Conservation (phyloP, 2,113 vertebrate species). For the Pterophyllum scalare region DNA sequence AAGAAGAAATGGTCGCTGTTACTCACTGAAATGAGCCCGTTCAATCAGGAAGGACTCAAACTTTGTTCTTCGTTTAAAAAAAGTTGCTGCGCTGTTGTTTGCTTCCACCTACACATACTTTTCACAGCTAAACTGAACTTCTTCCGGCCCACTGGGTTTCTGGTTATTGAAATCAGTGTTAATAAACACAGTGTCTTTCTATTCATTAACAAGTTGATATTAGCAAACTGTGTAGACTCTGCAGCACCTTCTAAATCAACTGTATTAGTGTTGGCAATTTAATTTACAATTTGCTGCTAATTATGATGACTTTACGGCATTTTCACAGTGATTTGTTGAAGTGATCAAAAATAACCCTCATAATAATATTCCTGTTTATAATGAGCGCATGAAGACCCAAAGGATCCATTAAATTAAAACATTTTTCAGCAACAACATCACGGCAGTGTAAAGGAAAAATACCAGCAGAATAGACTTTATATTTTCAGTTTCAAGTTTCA, state of each 20-base stretch:
- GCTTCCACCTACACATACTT: background rate
- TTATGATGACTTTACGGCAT: background rate
- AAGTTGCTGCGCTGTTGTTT: background rate
- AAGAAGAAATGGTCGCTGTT: background rate
- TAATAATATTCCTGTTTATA: background rate
- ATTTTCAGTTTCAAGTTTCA: background rate
- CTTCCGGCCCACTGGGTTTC: background rate
- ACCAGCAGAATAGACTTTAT: background rate
- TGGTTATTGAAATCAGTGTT: background rate
- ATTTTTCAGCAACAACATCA: background rate
- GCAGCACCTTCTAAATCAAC: background rate
- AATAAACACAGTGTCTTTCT: background rate
- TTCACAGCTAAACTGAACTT: background rate
- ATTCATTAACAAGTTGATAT: background rate
- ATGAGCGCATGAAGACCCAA: background rate
- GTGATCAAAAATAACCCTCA: background rate
- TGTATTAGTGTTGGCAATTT: background rate
- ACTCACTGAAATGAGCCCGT: background rate
- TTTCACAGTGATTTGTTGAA: background rate
- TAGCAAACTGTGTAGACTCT: too few relatives aligned
- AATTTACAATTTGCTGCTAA: background rate
- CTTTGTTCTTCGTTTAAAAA: background rate
- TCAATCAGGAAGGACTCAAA: background rate
- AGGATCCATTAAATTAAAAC: slow-evolving; percentile 2
- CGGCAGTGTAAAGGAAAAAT: background rate